Conservation (phyloP, 2,888 invertebrate species). For the Cheiracanthium punctorium region DNA sequence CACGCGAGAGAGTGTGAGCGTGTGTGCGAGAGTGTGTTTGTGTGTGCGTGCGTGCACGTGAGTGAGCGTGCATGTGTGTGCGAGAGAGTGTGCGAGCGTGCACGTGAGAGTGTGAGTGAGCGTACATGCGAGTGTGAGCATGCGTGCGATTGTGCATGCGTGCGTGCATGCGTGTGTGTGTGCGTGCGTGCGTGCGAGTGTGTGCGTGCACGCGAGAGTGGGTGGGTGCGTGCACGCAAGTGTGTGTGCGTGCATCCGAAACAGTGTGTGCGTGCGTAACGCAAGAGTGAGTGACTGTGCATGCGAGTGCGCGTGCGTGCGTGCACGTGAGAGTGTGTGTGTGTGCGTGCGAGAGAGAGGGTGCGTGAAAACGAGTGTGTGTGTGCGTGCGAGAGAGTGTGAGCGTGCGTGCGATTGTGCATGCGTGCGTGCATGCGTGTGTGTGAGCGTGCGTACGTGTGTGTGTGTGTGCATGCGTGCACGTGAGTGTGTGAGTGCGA, state of each 20-base stretch:
- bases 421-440: background rate
- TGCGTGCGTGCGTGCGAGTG: background rate
- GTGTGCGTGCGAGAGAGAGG: no score
- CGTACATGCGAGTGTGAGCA: background rate
- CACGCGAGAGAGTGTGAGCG: no score
- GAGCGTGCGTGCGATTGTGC: no score
- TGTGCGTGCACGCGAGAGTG: background rate
- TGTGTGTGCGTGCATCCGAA: background rate
- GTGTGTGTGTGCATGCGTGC: no score
- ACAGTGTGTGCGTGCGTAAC: background rate
- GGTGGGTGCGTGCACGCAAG: background rate
- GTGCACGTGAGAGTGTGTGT: background rate
- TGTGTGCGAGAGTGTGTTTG: no score
- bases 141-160: background rate
- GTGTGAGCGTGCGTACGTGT: background rate
- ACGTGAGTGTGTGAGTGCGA: no score
- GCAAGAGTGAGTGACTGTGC: background rate
- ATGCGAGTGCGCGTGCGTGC: background rate
- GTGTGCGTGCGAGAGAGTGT: no score
- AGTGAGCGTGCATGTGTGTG: no score
- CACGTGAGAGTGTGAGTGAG: no score
- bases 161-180: background rate
- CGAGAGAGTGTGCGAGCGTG: no score
- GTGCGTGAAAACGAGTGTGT: no score
- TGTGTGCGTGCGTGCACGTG: no score